These are phyloP conservation scores for Megaptera novaeangliae DNA, from an alignment of 2,113 vertebrate species.

Conservation along the genomic window DNA sequence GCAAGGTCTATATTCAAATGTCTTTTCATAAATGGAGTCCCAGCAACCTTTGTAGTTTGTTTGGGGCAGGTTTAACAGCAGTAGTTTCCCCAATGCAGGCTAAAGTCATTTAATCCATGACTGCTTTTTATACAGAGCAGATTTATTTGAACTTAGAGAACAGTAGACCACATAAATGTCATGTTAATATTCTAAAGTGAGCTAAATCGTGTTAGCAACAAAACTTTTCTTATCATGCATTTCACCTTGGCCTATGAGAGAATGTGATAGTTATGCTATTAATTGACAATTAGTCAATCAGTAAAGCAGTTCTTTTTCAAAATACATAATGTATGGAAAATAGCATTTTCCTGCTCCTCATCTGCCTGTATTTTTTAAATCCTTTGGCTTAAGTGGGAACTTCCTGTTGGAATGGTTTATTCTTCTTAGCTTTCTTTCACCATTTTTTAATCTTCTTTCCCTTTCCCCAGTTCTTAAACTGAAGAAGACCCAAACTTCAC, in stretches of 20 bases:
- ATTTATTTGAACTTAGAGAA: constrained; percentile 47
- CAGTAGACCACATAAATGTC: background rate
- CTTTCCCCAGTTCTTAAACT: background rate
- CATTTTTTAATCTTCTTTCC: background rate
- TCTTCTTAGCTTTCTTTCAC: background rate
- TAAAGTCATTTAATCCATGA: background rate
- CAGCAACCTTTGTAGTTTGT: background rate
- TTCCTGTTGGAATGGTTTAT: background rate
- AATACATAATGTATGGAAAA: background rate
- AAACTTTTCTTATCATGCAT: background rate
- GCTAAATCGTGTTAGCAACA: background rate
- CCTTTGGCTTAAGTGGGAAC: background rate
- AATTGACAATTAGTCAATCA: background rate
- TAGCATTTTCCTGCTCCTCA: background rate
- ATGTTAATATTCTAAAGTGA: constrained; percentile 18
- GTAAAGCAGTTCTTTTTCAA: background rate
- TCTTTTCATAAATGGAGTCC: background rate
- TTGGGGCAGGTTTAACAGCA: background rate
- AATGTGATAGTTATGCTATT: background rate
- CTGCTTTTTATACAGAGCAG: background rate
- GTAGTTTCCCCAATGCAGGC: background rate
- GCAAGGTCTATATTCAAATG: background rate
- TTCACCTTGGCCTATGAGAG: background rate
- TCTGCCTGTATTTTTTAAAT: background rate
- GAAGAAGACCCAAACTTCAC: background rate